phyloP scores from a whole-genome alignment of 2,888 invertebrate genomes.

The Chrysolina haemoptera region DNA sequence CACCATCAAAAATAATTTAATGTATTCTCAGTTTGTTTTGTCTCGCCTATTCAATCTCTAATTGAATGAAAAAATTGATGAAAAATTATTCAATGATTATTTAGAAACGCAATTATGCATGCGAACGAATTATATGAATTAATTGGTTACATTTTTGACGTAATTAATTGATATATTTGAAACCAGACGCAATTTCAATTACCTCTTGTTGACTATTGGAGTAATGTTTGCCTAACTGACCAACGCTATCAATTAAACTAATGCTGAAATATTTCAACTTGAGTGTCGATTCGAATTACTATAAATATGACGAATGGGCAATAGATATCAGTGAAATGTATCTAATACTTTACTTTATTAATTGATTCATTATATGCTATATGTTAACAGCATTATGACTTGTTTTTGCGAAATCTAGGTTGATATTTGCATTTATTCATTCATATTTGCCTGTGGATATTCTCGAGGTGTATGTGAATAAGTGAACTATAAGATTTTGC shows the following conservation, averaged over 20 bases:
- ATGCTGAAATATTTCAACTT: conserved; percentile 23
- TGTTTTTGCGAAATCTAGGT: conserved; percentile 19
- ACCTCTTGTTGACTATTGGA: conserved; percentile 2
- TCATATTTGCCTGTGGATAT: neutral
- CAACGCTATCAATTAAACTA: conserved; percentile 14
- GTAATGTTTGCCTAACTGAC: conserved; percentile 27
- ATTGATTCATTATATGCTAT: conserved; percentile 19
- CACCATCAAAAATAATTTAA: no score
- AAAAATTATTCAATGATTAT: no score
- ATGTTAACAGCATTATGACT: conserved; percentile 22
- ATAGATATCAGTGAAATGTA: conserved; percentile 27
- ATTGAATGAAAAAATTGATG: no score
- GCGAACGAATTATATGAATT: neutral
- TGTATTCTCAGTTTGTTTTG: no score
- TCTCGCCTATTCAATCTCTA: no score
- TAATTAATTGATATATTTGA: conserved; percentile 29
- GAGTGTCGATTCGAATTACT: conserved; percentile 28
- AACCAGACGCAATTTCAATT: conserved; percentile 26
- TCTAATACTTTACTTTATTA: conserved; percentile 28
- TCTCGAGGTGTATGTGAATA: no score
- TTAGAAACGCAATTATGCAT: neutral
- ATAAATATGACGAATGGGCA: conserved; percentile 27
- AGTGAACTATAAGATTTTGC: no score
- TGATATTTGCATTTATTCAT: conserved; percentile 29
- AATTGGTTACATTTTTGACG: neutral